Evolutionary conservation across 2,888 invertebrate genomes (phyloP), one percentile per base, ranked within the genome.

Genomic region (Drosophila merina): DNA sequence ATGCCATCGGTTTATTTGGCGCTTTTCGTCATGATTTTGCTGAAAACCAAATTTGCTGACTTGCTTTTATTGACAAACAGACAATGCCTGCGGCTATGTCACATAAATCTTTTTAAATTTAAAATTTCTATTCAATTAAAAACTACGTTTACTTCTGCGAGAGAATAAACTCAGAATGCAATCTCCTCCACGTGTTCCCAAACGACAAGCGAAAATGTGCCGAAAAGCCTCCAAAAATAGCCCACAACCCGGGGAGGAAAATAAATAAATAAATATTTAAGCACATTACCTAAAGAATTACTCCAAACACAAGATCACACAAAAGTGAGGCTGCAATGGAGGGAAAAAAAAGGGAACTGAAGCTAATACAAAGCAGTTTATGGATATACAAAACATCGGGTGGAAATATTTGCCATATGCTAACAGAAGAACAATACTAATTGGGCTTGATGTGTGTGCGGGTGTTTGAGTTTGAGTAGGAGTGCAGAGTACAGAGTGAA

Each of bases 381-480:
- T 49, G 36, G 28, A 42, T 57, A 58, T 48, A 62, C 59, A 62
- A 36, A 54, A 47, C 45, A 28, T 28, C 28, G 59, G 58, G 54
- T 56, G 67, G 45, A 56, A 57, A 68, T 57, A 64, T 64, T 64
- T 64, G 64, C 64, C 66, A 38, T 64, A 38, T 47, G 66, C 66
- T 50, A 64, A 64, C 51, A 64, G 66, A 63, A 68, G 49, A 68
- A 47, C 57, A 68, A 68, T 56, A 56, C 56, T 67, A 67, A 68
- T 68, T 68, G 56, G 68, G 45, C 14, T 36, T 45, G 62, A 63
- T 63, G 63, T 40, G 25, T 54, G 52, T 25, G 31, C 26, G 20
- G 33, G 36, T 20, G 40, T 42, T 9, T 44, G 25, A n/a, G 31
- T 20, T 31, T 20, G 20, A 20, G 20, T 20, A 20, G 20, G 55